A percentile compares a stretch with the other conserved stretches of the same genome.
These are phyloP conservation scores for Gastrophysa polygoni DNA, from an alignment of 2,888 invertebrate genomes.

Conservation along the genomic window DNA sequence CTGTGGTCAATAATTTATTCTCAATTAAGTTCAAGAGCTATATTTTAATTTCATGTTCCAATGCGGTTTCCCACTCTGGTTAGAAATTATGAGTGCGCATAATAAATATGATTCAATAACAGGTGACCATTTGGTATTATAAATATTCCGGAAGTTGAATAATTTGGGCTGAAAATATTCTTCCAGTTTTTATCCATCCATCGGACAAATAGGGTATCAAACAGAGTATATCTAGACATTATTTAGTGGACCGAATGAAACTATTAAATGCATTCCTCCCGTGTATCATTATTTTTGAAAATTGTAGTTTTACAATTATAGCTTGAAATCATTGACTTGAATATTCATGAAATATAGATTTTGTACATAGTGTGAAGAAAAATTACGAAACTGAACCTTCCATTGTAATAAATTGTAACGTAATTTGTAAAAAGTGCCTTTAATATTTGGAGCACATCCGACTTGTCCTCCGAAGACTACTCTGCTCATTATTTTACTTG, in stretches of 20 bases:
- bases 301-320: conserved; percentile 22
- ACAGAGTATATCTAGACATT: conserved; percentile 17
- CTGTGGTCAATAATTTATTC: too few species aligned
- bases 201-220: conserved; percentile 57
- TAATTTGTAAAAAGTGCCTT: conserved; percentile 59
- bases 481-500: conserved; percentile 49
- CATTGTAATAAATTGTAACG: conserved; percentile 51
- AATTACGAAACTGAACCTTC: conserved; percentile 56
- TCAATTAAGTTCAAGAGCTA: too few species aligned
- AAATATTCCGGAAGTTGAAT: too few species aligned
- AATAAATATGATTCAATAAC: too few species aligned
- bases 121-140: too few species aligned
- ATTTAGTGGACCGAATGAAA: not conserved
- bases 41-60: too few species aligned
- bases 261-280: not conserved
- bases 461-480: not conserved
- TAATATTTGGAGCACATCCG: conserved; percentile 39
- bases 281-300: too few species aligned
- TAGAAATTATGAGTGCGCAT: too few species aligned
- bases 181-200: conserved; percentile 28
- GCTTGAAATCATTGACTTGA: conserved; percentile 17
- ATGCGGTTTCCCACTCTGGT: too few species aligned
- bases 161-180: not conserved
- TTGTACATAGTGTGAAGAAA: conserved; percentile 28
- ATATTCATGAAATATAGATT: not conserved